A percentile compares a stretch with the other conserved stretches of the same genome.
These are phyloP conservation scores for Pollenia angustigena DNA, from an alignment of 2,888 invertebrate genomes.

Conservation along the genomic window DNA sequence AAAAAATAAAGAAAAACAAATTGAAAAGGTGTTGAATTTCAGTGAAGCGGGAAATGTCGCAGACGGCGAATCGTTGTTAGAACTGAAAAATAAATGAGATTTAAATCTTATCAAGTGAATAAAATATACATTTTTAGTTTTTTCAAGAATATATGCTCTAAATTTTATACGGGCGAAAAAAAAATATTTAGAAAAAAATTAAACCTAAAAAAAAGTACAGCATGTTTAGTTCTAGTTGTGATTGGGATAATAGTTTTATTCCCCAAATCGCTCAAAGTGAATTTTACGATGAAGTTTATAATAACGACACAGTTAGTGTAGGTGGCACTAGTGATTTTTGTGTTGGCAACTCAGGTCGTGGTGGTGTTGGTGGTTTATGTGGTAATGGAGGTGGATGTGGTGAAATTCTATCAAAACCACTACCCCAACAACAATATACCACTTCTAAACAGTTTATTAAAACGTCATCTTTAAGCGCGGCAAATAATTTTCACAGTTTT, in stretches of 20 bases:
- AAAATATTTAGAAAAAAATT: background rate
- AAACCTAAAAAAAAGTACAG: background rate
- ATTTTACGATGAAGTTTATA: conserved; percentile 78
- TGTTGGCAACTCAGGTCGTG: background rate
- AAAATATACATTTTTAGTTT: conserved; percentile 18
- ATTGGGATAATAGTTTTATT: conserved; percentile 77
- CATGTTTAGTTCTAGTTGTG: conserved; percentile 69
- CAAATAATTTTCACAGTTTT: conserved; percentile 40
- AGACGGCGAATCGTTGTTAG: conserved; percentile 7
- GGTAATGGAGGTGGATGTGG: conserved; percentile 55
- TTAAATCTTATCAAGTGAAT: conserved; percentile 1
- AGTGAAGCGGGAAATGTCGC: background rate
- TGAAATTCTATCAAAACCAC: conserved; percentile 3
- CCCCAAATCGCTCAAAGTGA: conserved; percentile 75
- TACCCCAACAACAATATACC: conserved; percentile 36
- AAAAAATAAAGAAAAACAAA: background rate
- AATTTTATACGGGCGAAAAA: background rate
- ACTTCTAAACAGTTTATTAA: conserved; percentile 31
- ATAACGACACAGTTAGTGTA: conserved; percentile 71
- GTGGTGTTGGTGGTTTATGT: background rate
- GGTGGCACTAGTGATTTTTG: background rate
- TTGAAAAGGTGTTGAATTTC: no score
- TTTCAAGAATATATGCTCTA: background rate
- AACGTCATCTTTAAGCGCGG: background rate
- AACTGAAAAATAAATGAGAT: conserved; percentile 14